A percentile compares a stretch with the other conserved stretches of the same genome.
Evolutionary conservation across 2,888 invertebrate species (phyloP).

Genomic region (Rotaria socialis): DNA sequence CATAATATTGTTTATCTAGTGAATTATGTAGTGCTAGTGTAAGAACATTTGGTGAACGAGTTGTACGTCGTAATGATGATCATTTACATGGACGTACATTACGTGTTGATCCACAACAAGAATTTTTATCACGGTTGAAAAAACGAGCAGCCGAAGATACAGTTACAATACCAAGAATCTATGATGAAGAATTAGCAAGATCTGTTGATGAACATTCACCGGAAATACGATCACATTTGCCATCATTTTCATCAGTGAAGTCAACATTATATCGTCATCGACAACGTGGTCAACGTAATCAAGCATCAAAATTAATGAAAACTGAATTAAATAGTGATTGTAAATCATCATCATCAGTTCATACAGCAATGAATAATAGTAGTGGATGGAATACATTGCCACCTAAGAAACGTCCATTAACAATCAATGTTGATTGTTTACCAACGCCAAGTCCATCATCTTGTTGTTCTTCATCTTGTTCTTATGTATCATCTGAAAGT

Average conservation of each 20-base stretch:
- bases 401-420: not conserved
- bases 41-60: not conserved
- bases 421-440: constrained; percentile 25
- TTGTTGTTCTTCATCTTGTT: constrained; percentile 6
- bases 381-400: constrained; percentile 7
- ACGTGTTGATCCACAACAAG: constrained; percentile 29
- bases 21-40: constrained; percentile 36
- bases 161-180: constrained; percentile 16
- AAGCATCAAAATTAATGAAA: not conserved
- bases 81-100: constrained; percentile 29
- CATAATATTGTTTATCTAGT: not conserved
- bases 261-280: constrained; percentile 37
- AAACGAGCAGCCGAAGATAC: constrained; percentile 33
- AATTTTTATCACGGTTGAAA: constrained; percentile 14
- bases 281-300: constrained; percentile 6
- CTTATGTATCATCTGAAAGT: not conserved
- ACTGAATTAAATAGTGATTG: not conserved
- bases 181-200: constrained; percentile 26
- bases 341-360: not conserved
- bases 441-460: constrained; percentile 23
- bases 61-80: constrained; percentile 34
- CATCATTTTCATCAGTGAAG: constrained; percentile 24
- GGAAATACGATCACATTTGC: constrained; percentile 6
- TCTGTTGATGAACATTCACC: constrained; percentile 9
- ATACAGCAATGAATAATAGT: not conserved